A percentile compares a stretch with the other conserved stretches of the same genome.
Conservation (phyloP, 2,797 vertebrate species). For the Telmatherina bonti region DNA sequence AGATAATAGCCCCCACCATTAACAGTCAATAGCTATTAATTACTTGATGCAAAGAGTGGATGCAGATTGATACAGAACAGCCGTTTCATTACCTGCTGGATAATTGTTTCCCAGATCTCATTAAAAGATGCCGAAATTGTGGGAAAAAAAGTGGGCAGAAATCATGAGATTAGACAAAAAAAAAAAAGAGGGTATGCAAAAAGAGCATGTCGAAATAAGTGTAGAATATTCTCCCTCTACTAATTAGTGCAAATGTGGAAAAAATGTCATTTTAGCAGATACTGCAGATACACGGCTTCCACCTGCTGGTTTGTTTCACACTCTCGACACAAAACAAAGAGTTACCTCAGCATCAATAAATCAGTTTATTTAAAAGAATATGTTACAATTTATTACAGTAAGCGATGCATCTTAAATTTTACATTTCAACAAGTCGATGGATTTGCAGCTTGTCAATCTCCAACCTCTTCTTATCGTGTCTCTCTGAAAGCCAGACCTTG, state of each 20-base stretch:
- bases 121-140: conserved; percentile 52
- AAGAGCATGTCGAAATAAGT: not conserved
- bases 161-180: conserved; percentile 13
- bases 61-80: conserved; percentile 61
- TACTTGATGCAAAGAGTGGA: conserved; percentile 41
- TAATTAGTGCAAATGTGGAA: not conserved
- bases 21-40: conserved; percentile 73
- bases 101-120: conserved; percentile 74
- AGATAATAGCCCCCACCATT: conserved; percentile 44
- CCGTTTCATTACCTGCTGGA: conserved; percentile 54
- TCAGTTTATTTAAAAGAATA: conserved; percentile 99
- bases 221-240: conserved; percentile 20
- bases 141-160: not conserved
- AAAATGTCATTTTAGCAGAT: conserved; percentile 2
- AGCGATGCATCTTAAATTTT: conserved; percentile 84
- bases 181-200: conserved; percentile 28
- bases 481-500: conserved; percentile 66
- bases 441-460: conserved; percentile 43
- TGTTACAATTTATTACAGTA: conserved; percentile 97
- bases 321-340: conserved; percentile 4
- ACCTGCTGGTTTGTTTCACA: not conserved
- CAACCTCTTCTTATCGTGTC: conserved; percentile 31
- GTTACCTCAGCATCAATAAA: conserved; percentile 89
- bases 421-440: conserved; percentile 60
- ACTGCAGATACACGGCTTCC: not conserved